A percentile compares a stretch with the other conserved stretches of the same genome.
phyloP scores from a whole-genome alignment of 2,888 invertebrate genomes.

The Nemotelus pantherinus region DNA sequence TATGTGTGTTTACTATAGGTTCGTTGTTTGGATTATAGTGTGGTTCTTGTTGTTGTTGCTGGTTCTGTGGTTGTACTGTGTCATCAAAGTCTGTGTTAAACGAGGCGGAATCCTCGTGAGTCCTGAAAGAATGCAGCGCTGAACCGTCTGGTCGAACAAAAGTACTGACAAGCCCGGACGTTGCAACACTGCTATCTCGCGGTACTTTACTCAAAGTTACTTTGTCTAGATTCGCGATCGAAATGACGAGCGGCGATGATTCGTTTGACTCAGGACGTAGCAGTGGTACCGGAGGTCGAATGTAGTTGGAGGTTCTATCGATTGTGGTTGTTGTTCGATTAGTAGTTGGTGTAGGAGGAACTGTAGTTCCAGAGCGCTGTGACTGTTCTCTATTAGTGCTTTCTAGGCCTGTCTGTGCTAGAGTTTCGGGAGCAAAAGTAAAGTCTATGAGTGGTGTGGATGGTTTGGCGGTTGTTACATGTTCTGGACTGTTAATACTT shows the following conservation, averaged over 20 bases:
- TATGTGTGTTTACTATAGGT: constrained; percentile 55
- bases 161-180: constrained; percentile 58
- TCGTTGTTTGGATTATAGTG: constrained; percentile 44
- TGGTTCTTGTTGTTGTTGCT: background rate
- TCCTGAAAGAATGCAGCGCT: constrained; percentile 39
- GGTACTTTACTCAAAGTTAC: constrained; percentile 63
- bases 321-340: background rate
- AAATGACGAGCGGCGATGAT: constrained; percentile 64
- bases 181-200: constrained; percentile 55
- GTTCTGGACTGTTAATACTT: constrained; percentile 2
- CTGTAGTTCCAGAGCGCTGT: constrained; percentile 6
- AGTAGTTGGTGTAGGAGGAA: constrained; percentile 38
- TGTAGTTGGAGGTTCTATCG: constrained; percentile 55
- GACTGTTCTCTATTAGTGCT: too few species aligned
- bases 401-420: background rate
- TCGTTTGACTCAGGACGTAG: constrained; percentile 64
- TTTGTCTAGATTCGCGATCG: constrained; percentile 64
- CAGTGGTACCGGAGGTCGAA: constrained; percentile 63
- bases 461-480: constrained; percentile 3
- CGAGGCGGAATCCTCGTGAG: constrained; percentile 22
- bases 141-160: constrained; percentile 52
- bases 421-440: background rate
- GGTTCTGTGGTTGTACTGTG: constrained; percentile 9
- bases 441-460: constrained; percentile 46
- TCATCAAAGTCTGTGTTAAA: background rate